Evolutionary conservation across 2,113 vertebrate genomes (phyloP), one percentile per base, ranked within the genome.

Genomic region (Thryonomys swinderianus): DNA sequence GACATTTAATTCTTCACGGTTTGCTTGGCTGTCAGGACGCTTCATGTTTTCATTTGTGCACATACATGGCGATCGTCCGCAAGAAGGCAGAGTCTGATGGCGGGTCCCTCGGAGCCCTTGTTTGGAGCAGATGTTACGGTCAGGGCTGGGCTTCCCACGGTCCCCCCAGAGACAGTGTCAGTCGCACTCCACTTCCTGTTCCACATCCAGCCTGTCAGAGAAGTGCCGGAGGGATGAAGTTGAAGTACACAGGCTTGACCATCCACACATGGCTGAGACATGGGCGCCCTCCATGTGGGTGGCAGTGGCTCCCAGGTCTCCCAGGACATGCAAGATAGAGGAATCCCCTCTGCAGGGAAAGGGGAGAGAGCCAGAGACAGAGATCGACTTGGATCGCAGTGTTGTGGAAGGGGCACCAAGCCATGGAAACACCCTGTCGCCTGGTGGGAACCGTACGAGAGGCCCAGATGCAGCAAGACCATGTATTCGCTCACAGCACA

Each of bases 21-120:
- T 98, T 98, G 97, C 98, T 98, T 97, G 97, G 98, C 97, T 98
- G 98, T 98, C 98, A 98, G 96, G 98, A 98, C 45, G 93, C 95
- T 98, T 98, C 97, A 97, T 53, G 53, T 98, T 98, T 98, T 97
- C 97, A 98, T 98, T 97, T 98, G 97, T 97, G 97, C 98, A 97
- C 96, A 95, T 98, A 98, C 97, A 97, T 85, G 92, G 97, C 98
- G 98, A 98, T 98, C 98, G 97, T 98, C 98, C 97, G 98, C 98
- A 98, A 98, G 98, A 98, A 97, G 97, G 95, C 97, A 96, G 81
- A 85, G 87, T 96, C 95, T 95, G 97, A 97, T 4, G 10, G 96
- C 96, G 94, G 97, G 96, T 98, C 98, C 98, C 98, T 97, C 21
- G 97, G 93, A 97, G 97, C 96, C 94, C 96, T 97, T 97, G 97